Conservation (phyloP, 2,797 vertebrate species). For the Myiotriccus ornatus region DNA sequence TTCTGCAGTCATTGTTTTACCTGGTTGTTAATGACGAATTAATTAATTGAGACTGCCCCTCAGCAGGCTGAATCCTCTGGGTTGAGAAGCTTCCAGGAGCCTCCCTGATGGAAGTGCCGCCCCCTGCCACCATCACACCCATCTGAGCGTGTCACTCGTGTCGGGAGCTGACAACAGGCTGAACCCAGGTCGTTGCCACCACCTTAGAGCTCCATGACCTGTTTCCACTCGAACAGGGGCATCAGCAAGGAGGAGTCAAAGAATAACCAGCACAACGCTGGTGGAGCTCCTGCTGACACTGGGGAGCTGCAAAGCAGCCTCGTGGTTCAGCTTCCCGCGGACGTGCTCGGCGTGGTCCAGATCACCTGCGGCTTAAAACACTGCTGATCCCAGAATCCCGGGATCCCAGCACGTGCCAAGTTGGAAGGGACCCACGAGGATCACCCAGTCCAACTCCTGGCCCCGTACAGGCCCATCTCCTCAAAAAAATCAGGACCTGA, state of each 20-base stretch:
- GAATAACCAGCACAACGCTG: background rate
- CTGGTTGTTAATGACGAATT: background rate
- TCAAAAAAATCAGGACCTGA: background rate
- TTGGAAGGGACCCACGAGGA: background rate
- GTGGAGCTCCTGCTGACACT: rapidly evolving
- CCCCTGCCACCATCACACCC: background rate
- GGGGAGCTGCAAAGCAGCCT: background rate
- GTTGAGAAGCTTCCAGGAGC: background rate
- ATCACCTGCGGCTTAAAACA: background rate
- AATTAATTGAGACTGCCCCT: background rate
- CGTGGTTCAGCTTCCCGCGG: rapidly evolving
- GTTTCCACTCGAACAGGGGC: rapidly evolving
- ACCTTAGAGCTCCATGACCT: rapidly evolving
- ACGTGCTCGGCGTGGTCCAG: background rate
- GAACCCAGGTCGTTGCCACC: background rate
- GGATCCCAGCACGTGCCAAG: background rate
- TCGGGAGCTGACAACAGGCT: background rate
- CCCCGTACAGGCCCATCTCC: background rate
- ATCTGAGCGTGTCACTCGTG: rapidly evolving
- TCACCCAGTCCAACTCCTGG: background rate
- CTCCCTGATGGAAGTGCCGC: background rate
- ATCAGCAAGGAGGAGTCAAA: background rate
- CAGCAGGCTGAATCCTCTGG: background rate
- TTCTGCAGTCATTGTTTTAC: background rate
- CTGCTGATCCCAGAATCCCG: background rate